These are phyloP conservation scores for Botia almorhae DNA, from an alignment of 2,797 vertebrate genomes.

Conservation along the genomic window DNA sequence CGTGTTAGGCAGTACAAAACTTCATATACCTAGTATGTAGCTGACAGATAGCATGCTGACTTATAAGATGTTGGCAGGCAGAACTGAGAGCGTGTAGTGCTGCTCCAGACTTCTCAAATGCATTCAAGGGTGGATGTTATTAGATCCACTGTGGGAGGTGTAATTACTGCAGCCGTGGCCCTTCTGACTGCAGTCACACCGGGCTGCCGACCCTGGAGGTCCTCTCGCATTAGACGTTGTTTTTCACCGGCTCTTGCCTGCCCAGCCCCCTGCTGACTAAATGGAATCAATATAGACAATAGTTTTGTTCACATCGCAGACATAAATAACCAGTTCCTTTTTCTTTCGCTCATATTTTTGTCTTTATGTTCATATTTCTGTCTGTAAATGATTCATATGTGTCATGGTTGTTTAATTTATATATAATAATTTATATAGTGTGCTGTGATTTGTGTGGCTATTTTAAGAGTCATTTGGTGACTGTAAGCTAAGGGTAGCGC, in stretches of 20 bases:
- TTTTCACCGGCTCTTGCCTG: constrained; percentile 38
- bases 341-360: neutral
- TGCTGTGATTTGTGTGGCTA: neutral
- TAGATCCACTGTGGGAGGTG: constrained; percentile 53
- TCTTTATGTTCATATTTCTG: neutral
- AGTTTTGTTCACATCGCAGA: neutral
- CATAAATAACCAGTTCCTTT: neutral
- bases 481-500: neutral
- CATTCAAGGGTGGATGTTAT: constrained; percentile 45
- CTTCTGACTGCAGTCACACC: constrained; percentile 33
- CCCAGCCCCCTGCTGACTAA: constrained; percentile 26
- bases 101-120: constrained; percentile 33
- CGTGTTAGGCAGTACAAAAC: neutral
- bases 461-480: neutral
- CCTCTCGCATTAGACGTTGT: constrained; percentile 33
- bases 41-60: neutral
- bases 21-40: neutral
- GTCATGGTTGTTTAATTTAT: neutral
- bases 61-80: neutral
- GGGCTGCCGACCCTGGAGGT: constrained; percentile 42
- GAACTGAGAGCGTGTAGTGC: neutral
- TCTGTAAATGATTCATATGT: neutral
- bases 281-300: constrained; percentile 35
- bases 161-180: constrained; percentile 53
- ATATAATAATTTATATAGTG: neutral